Conservation (phyloP, 2,888 invertebrate genomes). For the Parnassius smintheus region DNA sequence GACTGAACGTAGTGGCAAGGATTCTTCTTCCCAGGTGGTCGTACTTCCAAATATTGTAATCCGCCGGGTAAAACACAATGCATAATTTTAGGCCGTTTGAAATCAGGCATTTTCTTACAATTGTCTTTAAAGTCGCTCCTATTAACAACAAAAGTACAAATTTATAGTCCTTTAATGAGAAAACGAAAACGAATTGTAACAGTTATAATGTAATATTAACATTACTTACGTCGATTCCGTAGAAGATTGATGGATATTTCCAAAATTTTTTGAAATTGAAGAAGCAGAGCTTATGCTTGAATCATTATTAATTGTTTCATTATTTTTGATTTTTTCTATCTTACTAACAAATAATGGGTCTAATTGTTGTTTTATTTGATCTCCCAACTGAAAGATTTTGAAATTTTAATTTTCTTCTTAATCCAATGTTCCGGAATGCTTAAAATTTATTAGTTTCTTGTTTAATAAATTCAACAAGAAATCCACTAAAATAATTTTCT, state of each 20-base stretch:
- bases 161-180: not conserved
- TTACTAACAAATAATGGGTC: constrained; percentile 55
- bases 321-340: constrained; percentile 24
- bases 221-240: constrained; percentile 12
- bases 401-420: not conserved
- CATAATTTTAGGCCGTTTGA: constrained; percentile 51
- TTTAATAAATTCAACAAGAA: too few species aligned
- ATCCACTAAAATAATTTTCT: too few species aligned
- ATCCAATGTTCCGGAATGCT: too few species aligned
- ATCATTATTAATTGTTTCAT: constrained; percentile 8
- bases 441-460: too few species aligned
- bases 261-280: not conserved
- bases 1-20: constrained; percentile 76
- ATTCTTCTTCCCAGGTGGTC: constrained; percentile 78
- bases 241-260: constrained; percentile 5
- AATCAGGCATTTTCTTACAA: constrained; percentile 40
- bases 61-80: constrained; percentile 81
- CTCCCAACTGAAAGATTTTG: constrained; percentile 51
- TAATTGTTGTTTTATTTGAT: constrained; percentile 53
- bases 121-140: constrained; percentile 2
- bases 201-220: not conserved
- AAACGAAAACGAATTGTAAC: too few species aligned
- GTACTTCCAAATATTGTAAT: constrained; percentile 81
- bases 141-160: not conserved
- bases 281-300: constrained; percentile 10